A percentile compares a stretch with the other conserved stretches of the same genome.
These are phyloP conservation scores for Anas platyrhynchos DNA, from an alignment of 2,113 vertebrate genomes.

Conservation along the genomic window DNA sequence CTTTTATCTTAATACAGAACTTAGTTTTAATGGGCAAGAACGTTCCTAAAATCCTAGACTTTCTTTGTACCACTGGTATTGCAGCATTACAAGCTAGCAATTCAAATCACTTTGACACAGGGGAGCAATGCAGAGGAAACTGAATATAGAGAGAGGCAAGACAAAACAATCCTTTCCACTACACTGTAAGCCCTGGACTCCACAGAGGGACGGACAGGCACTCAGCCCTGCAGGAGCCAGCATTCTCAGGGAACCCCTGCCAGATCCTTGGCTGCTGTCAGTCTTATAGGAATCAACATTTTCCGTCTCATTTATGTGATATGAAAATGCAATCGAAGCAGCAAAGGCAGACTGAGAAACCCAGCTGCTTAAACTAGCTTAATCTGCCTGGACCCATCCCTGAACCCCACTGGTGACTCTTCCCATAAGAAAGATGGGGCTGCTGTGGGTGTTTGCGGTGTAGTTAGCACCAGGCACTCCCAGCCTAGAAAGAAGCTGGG, in stretches of 20 bases:
- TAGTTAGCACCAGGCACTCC: fast-evolving
- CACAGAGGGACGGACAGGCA: fast-evolving
- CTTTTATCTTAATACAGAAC: not conserved
- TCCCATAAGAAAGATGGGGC: not conserved
- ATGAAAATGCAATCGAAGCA: not conserved
- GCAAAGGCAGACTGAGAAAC: not conserved
- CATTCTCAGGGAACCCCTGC: not conserved
- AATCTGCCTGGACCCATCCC: not conserved
- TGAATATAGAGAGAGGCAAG: not conserved
- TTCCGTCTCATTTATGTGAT: not conserved
- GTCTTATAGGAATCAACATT: not conserved
- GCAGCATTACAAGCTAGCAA: not conserved
- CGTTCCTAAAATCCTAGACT: not conserved
- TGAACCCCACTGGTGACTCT: not conserved
- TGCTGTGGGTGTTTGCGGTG: not conserved
- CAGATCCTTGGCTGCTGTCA: not conserved
- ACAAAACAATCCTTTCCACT: not conserved
- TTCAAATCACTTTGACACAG: not conserved
- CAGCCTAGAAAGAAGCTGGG: not conserved
- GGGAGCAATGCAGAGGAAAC: not conserved
- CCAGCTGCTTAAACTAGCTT: not conserved
- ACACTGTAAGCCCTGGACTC: not conserved
- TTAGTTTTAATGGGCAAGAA: not conserved
- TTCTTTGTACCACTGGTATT: not conserved
- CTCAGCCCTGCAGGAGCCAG: not conserved